phyloP scores from a whole-genome alignment of 2,888 invertebrate genomes.

The Drosophila cognata region DNA sequence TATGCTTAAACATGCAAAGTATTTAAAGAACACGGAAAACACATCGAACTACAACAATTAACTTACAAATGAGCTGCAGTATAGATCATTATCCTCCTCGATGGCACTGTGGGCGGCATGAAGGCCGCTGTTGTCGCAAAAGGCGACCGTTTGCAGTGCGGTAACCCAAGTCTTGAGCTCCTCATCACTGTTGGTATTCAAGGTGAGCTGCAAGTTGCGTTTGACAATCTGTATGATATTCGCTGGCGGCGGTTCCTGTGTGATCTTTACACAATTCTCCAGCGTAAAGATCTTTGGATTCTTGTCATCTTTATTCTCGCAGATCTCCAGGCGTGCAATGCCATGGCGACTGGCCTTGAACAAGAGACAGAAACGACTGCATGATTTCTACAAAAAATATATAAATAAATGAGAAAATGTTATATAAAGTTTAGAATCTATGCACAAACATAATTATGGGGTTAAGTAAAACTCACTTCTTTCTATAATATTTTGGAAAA shows the following conservation, averaged over 20 bases:
- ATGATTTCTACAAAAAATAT: slow-evolving; percentile 89
- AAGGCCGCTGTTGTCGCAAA: slow-evolving; percentile 88
- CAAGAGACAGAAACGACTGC: slow-evolving; percentile 88
- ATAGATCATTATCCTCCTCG: slow-evolving; percentile 95
- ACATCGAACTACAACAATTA: not conserved
- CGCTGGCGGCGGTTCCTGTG: slow-evolving; percentile 87
- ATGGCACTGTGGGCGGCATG: slow-evolving; percentile 85
- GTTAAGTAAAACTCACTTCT: not conserved
- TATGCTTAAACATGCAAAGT: not conserved
- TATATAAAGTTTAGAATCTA: not conserved
- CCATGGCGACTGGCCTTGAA: slow-evolving; percentile 94
- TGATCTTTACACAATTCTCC: slow-evolving; percentile 95
- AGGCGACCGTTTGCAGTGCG: slow-evolving; percentile 92
- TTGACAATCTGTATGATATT: slow-evolving; percentile 90
- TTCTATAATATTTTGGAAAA: not conserved
- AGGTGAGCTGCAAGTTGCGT: slow-evolving; percentile 89
- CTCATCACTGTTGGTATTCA: slow-evolving; percentile 87
- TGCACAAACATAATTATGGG: not conserved
- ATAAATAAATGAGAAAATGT: not conserved
- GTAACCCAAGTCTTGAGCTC: slow-evolving; percentile 92
- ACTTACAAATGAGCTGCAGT: slow-evolving; percentile 90
- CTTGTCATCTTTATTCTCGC: slow-evolving; percentile 91
- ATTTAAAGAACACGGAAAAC: not conserved
- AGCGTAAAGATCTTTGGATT: slow-evolving; percentile 92
- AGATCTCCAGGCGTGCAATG: slow-evolving; percentile 93